Percentiles rank a stretch among this genome's conserved stretches.
phyloP scores from a whole-genome alignment of 2,888 invertebrate species.

The Hypsopygia costalis region DNA sequence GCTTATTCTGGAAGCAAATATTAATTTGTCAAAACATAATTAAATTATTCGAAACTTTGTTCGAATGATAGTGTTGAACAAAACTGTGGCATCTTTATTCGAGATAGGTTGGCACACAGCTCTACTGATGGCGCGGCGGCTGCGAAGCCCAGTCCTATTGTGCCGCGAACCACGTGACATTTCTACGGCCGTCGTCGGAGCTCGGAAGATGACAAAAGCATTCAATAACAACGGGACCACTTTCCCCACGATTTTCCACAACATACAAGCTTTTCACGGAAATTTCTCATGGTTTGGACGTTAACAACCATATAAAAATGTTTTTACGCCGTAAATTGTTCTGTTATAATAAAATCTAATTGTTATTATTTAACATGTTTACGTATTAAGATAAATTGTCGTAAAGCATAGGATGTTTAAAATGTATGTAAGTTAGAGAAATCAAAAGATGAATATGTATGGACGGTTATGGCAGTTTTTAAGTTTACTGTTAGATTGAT shows the following conservation, averaged over 20 bases:
- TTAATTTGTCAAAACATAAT: no score
- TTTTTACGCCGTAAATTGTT: not conserved
- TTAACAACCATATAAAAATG: conserved; percentile 7
- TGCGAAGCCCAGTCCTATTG: conserved; percentile 21
- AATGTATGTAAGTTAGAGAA: no score
- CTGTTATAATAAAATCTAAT: no score
- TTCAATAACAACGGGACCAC: conserved; percentile 31
- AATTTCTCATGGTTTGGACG: conserved; percentile 12
- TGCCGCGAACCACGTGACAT: conserved; percentile 28
- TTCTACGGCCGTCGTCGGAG: conserved; percentile 29
- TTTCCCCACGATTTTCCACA: conserved; percentile 25
- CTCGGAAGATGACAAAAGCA: conserved; percentile 34
- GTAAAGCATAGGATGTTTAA: no score
- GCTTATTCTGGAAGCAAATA: no score
- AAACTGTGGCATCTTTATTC: not conserved
- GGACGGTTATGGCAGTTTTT: no score
- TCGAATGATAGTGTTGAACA: no score
- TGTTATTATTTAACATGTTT: no score
- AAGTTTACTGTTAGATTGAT: no score
- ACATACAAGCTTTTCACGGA: conserved; percentile 15
- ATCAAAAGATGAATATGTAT: no score
- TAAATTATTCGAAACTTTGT: no score
- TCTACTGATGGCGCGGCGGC: not conserved
- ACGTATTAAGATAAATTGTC: no score
- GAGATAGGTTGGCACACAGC: not conserved